Evolutionary conservation across 2,888 invertebrate species (phyloP), one percentile per base, ranked within the genome.

Genomic region (Nymphalis polychloros): DNA sequence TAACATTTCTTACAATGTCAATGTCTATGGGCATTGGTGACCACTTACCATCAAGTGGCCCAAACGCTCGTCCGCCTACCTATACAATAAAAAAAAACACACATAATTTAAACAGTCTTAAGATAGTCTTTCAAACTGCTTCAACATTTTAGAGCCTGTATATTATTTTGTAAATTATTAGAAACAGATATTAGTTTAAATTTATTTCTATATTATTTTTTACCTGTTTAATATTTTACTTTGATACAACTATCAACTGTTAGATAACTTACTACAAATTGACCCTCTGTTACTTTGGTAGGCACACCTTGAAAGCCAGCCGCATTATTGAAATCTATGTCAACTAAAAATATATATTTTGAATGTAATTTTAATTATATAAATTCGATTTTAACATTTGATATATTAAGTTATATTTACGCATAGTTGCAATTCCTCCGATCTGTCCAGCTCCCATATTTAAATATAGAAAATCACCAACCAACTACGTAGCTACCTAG

Each of bases 321-420:
- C 0, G 88, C 85, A 80, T 90, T 89, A 47, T 84, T 71, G 72
- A 89, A 90, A 75, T 90, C 89, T 68, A 90, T 86, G 69, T 90
- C 88, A 79, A 90, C 90, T 90, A 82, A 16, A 67, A 70, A 57
- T 63, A 27, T 41, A 57, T 17, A 23, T 47, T 35, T 55, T 10
- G 17, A 61, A 65, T 49, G 20, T 35, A 49, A 41, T 4, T 19
- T 4, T 23, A 27, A 35, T 27, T 19, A 46, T 53, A 48, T 19
- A 52, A 23, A 41, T 49, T 8, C 59, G 20, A 19, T 16, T 16
- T 35, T 50, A 63, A n/a, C 17, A 55, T 27, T 27, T 27, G n/a
- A 2, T 20, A 52, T 16, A 5, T 13, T n/a, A n/a, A n/a, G 20
- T 1, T 20, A 68, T 71, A 77, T 63, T 78, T 77, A 81, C 82